Conservation (phyloP, 1,140 invertebrate species). For the Saccostrea glomerata region DNA sequence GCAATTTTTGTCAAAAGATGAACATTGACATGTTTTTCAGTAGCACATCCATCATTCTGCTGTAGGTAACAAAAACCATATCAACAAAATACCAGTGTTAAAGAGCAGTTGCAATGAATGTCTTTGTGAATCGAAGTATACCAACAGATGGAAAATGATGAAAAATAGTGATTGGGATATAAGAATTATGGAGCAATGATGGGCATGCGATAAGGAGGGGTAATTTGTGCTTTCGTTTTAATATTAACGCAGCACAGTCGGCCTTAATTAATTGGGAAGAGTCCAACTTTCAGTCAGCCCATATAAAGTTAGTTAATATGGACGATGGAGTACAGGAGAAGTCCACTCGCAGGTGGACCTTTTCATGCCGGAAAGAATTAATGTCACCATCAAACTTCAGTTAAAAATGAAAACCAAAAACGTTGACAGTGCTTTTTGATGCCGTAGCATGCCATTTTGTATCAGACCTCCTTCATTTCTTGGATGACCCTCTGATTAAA, state of each 20-base stretch:
- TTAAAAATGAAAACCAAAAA: conserved; percentile 41
- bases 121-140: conserved; percentile 21
- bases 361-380: conserved; percentile 31
- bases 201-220: conserved; percentile 39
- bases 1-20: not conserved
- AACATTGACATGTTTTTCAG: conserved; percentile 4
- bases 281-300: conserved; percentile 18
- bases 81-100: conserved; percentile 32
- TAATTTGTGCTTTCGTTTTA: conserved; percentile 39
- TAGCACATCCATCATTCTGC: conserved; percentile 35
- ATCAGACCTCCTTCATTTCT: conserved; percentile 89
- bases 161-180: conserved; percentile 13
- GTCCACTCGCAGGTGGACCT: not conserved
- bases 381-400: conserved; percentile 30
- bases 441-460: conserved; percentile 51
- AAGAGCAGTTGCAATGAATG: conserved; percentile 34
- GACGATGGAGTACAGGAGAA: conserved; percentile 2
- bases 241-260: conserved; percentile 54
- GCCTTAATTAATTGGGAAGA: conserved; percentile 46
- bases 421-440: conserved; percentile 53
- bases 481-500: conserved; percentile 78
- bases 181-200: conserved; percentile 26
- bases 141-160: conserved; percentile 13
- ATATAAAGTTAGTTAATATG: conserved; percentile 33
- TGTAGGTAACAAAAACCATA: conserved; percentile 18